Conservation (phyloP, 2,797 vertebrate genomes). For the Lepidocolaptes lacrymiger region DNA sequence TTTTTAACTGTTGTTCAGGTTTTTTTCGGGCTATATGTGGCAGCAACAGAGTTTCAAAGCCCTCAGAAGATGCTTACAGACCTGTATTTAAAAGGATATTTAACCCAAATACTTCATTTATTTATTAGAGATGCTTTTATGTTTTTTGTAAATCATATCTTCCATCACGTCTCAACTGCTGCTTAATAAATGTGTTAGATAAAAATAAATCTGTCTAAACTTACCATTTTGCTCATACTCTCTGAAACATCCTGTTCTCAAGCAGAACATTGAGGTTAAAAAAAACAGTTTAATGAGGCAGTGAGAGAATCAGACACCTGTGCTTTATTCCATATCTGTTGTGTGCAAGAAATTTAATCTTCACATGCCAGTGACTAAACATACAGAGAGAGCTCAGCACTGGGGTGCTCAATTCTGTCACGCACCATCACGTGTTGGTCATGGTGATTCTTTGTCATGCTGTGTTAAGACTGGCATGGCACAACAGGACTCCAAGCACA, state of each 20-base stretch:
- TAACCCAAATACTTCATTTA: slow-evolving; percentile 16
- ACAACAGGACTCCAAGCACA: neutral
- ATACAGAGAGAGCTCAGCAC: neutral
- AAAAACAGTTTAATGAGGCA: slow-evolving; percentile 1
- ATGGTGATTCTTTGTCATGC: neutral
- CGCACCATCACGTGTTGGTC: fast-evolving
- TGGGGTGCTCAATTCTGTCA: neutral
- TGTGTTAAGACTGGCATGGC: fast-evolving
- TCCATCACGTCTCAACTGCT: neutral
- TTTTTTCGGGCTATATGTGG: neutral
- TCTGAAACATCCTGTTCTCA: slow-evolving; percentile 34
- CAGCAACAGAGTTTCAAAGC: neutral
- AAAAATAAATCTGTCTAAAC: slow-evolving; percentile 52
- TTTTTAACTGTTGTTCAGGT: neutral
- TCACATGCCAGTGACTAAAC: neutral
- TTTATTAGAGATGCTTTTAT: slow-evolving; percentile 18
- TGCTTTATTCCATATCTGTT: neutral
- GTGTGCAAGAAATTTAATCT: neutral
- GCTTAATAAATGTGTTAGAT: neutral
- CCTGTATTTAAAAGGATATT: neutral
- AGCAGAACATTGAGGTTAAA: neutral
- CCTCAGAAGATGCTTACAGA: neutral
- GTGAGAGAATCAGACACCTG: neutral
- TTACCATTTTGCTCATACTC: neutral
- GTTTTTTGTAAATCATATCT: neutral